Percentiles rank a stretch among this genome's conserved stretches.
Conservation (phyloP, 2,113 vertebrate species). For the Acinonyx jubatus region DNA sequence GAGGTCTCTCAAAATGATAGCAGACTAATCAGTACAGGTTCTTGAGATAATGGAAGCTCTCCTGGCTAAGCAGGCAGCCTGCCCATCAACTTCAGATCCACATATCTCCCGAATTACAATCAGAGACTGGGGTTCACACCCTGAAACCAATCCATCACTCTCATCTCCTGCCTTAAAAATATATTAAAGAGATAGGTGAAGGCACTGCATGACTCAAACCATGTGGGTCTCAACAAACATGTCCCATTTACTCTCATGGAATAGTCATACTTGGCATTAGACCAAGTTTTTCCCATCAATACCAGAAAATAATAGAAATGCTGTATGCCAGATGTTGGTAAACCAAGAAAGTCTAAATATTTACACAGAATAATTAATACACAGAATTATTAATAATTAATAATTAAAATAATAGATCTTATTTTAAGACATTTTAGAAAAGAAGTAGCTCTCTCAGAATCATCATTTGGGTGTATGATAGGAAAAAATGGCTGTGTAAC, state of each 20-base stretch:
- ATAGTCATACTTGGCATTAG: not conserved
- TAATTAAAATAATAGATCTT: not conserved
- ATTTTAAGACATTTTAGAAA: conserved; percentile 43
- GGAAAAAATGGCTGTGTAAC: not conserved
- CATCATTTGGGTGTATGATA: not conserved
- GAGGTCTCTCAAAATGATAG: conserved; percentile 64
- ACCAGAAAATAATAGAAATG: conserved; percentile 9
- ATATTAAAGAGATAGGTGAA: conserved; percentile 63
- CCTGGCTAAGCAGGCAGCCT: conserved; percentile 67
- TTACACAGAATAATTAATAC: not conserved
- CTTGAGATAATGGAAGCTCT: conserved; percentile 65
- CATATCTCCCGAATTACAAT: conserved; percentile 74
- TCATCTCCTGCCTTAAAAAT: conserved; percentile 69
- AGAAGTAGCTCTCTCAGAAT: not conserved
- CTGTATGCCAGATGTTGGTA: not conserved
- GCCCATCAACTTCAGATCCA: conserved; percentile 74
- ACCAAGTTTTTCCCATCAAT: conserved; percentile 12
- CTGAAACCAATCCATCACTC: conserved; percentile 76
- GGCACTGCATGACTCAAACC: conserved; percentile 42
- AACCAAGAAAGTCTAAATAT: not conserved
- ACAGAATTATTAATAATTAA: not conserved
- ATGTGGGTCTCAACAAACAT: conserved; percentile 4
- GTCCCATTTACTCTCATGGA: not conserved
- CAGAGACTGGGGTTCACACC: conserved; percentile 75
- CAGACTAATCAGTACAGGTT: conserved; percentile 51